Base-by-base conservation (phyloP, 2,113 vertebrate genomes). In the Amazona guildingii region DNA sequence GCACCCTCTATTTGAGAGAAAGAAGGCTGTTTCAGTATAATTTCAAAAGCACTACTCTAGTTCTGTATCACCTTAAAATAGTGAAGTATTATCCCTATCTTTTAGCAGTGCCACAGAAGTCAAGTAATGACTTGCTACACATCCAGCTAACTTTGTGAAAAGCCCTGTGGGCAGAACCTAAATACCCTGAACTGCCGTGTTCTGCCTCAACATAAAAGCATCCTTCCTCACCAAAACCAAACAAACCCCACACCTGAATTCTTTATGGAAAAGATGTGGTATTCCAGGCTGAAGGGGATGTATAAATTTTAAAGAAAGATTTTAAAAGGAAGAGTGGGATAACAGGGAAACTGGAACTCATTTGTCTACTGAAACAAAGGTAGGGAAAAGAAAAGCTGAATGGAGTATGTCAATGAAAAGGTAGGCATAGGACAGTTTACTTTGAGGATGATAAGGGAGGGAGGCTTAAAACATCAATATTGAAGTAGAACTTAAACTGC, bases 141-240 rank as follows among this genome's bases (percentile, higher is more conserved):
- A 33, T 14, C 41, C 68, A 77, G 51, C 16, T 74, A 46, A 29
- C 79, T 90, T 31, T 41, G 72, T 63, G 64, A 92, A 74, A 92
- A 78, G 66, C 88, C 92, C 92, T 61, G 49, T 78, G 66, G 88
- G 93, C 88, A 93, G 73, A 93, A 57, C 55, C 74, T 94, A 87
- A 94, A 92, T 66, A 85, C 75, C 87, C 85, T 81, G 68, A 94
- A 70, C 90, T 64, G 64, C 52, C 81, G 75, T 90, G 88, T 25
- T 77, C 70, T 96, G 88, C 83, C 64, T 90, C 24, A 3, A 86
- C 88, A 75, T 83, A 90, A 90, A 94, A 86, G 90, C 63, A 92
- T 96, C 95, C 94, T 95, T 96, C 75, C 75, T 90, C 61, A 96
- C 73, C 83, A 91, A 86, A 75, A 81, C 89, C 35, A 87, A 92